Evolutionary conservation across 2,888 invertebrate genomes (phyloP).

Genomic region (Agrilus mali): DNA sequence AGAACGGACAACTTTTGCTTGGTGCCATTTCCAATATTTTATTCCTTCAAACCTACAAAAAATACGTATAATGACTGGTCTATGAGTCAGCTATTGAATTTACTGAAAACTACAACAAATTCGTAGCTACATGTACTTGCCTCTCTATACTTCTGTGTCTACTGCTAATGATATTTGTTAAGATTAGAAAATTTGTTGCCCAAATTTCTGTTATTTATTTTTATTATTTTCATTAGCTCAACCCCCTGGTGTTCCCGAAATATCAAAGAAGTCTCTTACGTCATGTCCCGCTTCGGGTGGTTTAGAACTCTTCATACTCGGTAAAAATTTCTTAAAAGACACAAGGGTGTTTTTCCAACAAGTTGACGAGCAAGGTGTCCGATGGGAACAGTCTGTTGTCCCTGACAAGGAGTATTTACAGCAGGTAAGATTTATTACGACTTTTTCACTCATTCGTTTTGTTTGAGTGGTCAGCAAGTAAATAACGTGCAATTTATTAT

Average conservation of each 20-base stretch:
- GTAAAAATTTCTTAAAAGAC: constrained; percentile 87
- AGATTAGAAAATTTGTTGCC: too few species aligned
- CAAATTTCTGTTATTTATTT: too few species aligned
- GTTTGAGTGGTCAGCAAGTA: too few species aligned
- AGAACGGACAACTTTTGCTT: too few species aligned
- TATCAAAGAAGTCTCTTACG: constrained; percentile 75
- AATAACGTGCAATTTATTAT: constrained; percentile 7
- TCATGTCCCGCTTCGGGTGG: constrained; percentile 72
- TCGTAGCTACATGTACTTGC: too few species aligned
- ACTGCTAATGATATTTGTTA: too few species aligned
- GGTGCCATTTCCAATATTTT: too few species aligned
- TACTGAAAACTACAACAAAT: too few species aligned
- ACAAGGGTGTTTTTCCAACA: constrained; percentile 70
- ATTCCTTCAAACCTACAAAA: too few species aligned
- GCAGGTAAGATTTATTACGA: constrained; percentile 41
- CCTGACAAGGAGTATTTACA: constrained; percentile 85
- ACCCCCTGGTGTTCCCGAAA: constrained; percentile 85
- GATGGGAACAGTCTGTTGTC: constrained; percentile 71
- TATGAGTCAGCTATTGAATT: too few species aligned
- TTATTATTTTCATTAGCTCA: constrained; percentile 48
- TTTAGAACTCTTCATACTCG: constrained; percentile 73
- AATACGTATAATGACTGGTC: too few species aligned
- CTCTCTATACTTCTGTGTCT: too few species aligned
- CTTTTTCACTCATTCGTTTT: background rate
- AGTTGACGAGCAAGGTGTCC: constrained; percentile 38